These are phyloP conservation scores for Gallinago jamesoni DNA, from an alignment of 2,113 vertebrate species.

Conservation along the genomic window DNA sequence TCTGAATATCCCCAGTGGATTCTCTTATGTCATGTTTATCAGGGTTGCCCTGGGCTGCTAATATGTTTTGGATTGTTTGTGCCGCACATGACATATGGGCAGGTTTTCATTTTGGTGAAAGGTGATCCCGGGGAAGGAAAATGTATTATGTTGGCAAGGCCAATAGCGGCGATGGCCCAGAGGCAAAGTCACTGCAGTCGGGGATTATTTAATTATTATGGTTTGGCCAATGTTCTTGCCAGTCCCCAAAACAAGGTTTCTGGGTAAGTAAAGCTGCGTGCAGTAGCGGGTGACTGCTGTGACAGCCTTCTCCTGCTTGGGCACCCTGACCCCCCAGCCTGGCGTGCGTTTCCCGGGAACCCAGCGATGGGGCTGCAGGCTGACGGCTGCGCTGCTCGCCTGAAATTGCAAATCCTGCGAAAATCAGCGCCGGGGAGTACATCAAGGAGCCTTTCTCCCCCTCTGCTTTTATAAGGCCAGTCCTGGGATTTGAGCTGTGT, in stretches of 20 bases:
- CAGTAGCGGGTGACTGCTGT: not conserved
- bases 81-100: slow-evolving; percentile 31
- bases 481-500: not conserved
- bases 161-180: not conserved
- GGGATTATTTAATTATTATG: slow-evolving; percentile 25
- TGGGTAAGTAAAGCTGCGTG: not conserved
- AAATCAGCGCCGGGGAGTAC: not conserved
- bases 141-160: slow-evolving; percentile 15
- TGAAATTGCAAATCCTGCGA: not conserved
- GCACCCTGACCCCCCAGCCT: not conserved
- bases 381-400: not conserved
- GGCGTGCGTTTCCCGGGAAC: fast-evolving
- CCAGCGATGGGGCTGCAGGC: fast-evolving
- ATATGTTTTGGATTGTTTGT: slow-evolving; percentile 70
- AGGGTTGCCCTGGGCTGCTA: slow-evolving; percentile 70
- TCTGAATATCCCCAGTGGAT: slow-evolving; percentile 58
- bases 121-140: slow-evolving; percentile 40
- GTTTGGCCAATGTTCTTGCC: not conserved
- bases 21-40: slow-evolving; percentile 68
- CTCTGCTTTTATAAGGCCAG: not conserved
- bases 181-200: not conserved
- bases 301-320: not conserved
- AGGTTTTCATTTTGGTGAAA: slow-evolving; percentile 63
- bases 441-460: not conserved
- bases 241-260: not conserved